These are phyloP conservation scores for Triops cancriformis DNA, from an alignment of 1,140 invertebrate genomes.

Conservation along the genomic window DNA sequence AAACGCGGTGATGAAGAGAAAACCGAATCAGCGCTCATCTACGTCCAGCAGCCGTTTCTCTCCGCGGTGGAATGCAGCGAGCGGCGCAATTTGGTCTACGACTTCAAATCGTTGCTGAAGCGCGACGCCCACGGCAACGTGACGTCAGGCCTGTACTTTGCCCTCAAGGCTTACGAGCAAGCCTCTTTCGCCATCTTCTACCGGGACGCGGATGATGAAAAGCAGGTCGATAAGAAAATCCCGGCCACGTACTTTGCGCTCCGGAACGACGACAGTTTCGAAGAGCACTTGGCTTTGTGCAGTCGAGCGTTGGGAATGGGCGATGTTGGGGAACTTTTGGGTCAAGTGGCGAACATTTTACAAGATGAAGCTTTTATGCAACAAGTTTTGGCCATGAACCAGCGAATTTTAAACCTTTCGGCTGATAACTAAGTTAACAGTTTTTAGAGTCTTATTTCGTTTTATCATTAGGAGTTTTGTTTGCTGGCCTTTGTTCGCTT, in stretches of 20 bases:
- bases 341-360: constrained; percentile 55
- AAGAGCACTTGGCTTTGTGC: constrained; percentile 54
- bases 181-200: constrained; percentile 68
- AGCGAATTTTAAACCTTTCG: constrained; percentile 60
- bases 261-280: constrained; percentile 33
- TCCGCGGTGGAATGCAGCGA: constrained; percentile 77
- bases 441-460: neutral
- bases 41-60: constrained; percentile 51
- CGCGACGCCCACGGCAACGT: constrained; percentile 70
- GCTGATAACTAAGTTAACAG: constrained; percentile 48
- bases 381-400: constrained; percentile 62
- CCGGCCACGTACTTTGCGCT: constrained; percentile 53
- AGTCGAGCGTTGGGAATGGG: constrained; percentile 57
- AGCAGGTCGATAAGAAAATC: constrained; percentile 57
- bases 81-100: constrained; percentile 77
- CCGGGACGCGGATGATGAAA: constrained; percentile 50
- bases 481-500: neutral
- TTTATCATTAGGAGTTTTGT: neutral
- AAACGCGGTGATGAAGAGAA: constrained; percentile 28
- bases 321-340: constrained; percentile 51
- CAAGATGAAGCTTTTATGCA: constrained; percentile 60
- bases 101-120: constrained; percentile 69
- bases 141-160: constrained; percentile 73
- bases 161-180: constrained; percentile 48
- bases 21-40: constrained; percentile 34